Evolutionary conservation across 2,888 invertebrate species (phyloP).

Genomic region (Phoronis australis): DNA sequence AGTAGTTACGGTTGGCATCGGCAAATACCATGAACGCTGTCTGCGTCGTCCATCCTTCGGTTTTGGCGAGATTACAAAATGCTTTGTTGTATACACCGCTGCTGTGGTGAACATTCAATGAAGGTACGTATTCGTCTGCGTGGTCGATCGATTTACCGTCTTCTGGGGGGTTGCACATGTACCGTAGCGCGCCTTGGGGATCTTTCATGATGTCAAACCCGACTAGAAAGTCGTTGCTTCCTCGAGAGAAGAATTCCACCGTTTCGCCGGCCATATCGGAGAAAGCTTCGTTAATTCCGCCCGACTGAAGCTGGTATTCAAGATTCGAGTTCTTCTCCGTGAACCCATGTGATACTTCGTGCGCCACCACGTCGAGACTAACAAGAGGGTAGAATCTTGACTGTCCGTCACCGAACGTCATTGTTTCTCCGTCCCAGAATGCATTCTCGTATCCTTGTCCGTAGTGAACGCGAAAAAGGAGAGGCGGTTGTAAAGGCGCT

Average conservation of each 20-base stretch:
- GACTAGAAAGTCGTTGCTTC: slow-evolving; percentile 14
- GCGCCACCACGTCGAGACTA: slow-evolving; percentile 22
- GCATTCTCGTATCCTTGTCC: slow-evolving; percentile 22
- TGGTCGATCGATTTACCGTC: slow-evolving; percentile 11
- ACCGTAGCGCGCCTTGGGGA: slow-evolving; percentile 5
- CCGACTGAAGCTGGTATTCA: slow-evolving; percentile 22
- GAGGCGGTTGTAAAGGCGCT: slow-evolving; percentile 15
- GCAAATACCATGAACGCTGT: no score
- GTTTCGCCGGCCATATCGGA: slow-evolving; percentile 27
- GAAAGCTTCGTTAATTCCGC: slow-evolving; percentile 31
- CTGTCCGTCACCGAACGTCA: slow-evolving; percentile 25
- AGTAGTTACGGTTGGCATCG: no score
- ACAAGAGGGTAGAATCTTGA: slow-evolving; percentile 20
- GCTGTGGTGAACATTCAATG: slow-evolving; percentile 6
- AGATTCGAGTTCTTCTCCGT: slow-evolving; percentile 21
- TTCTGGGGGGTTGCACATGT: slow-evolving; percentile 7
- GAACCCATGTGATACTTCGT: slow-evolving; percentile 29
- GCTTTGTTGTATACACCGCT: no score
- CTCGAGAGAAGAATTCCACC: slow-evolving; percentile 15
- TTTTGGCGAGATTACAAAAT: no score
- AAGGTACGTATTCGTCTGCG: slow-evolving; percentile 1
- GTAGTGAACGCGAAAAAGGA: slow-evolving; percentile 23
- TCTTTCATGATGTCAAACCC: slow-evolving; percentile 18
- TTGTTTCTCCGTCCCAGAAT: slow-evolving; percentile 20
- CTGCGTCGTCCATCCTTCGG: no score